Evolutionary conservation across 2,888 invertebrate species (phyloP), one percentile per base, ranked within the genome.

Genomic region (Diplolepis rosae): DNA sequence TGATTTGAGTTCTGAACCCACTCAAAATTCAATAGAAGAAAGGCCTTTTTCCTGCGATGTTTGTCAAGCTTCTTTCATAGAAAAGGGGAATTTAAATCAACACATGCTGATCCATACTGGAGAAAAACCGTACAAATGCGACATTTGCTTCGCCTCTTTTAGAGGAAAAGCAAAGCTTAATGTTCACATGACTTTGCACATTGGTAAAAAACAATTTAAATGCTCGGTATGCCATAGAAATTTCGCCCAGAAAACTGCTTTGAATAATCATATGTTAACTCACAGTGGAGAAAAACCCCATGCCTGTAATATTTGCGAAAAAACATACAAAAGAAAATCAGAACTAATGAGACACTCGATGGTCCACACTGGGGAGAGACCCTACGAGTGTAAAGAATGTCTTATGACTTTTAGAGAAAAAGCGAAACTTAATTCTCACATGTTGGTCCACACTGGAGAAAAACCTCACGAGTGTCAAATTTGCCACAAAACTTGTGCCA

Each of bases 401-500:
- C 75, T 87, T 7, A 88, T 87, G 88, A 87, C 87, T 4, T 88
- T 88, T 68, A 79, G 88, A 0, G 88, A 88, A 68, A 88, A 87
- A 42, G 86, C 87, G 2, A 88, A 88, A 68, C 71, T 88, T 2
- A 88, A 88, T 75, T 87, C 88, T 1, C 88, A 88, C 68, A 87
- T 88, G 88, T 70, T 88, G 3, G 88, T 88, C 0, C 88, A 88
- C 28, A 88, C 88, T 0, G 88, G 88, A 1, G 88, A 88, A 68
- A 88, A 88, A 42, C 87, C 86, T 0, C 87, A 87, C 73, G 85
- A 85, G 48, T 88, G 88, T 79, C 85, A 87, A 48, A 85, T 88
- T 54, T 88, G 88, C 54, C 85, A 87, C 70, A 88, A 88, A 66
- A 86, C 87, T 3, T 87, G 87, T 70, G 87, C 88, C 1, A 79